A percentile compares a stretch with the other conserved stretches of the same genome.
Conservation (phyloP, 2,113 vertebrate genomes). For the Lonchura striata region DNA sequence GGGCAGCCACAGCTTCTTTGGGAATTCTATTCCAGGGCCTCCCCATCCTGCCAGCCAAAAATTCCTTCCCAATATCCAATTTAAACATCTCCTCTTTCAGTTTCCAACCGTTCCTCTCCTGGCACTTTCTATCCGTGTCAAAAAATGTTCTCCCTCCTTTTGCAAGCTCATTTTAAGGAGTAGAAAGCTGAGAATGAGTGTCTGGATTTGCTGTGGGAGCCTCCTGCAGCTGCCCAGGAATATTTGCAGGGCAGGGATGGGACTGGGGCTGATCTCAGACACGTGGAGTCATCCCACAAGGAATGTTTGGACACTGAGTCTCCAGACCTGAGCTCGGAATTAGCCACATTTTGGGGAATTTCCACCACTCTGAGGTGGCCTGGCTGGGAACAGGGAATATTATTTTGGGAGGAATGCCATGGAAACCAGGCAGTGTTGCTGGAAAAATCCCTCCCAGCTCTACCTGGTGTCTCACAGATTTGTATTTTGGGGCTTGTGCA, state of each 20-base stretch:
- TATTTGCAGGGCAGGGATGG: background rate
- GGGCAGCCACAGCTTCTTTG: background rate
- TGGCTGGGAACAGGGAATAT: background rate
- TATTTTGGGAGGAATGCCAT: background rate
- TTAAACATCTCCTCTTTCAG: background rate
- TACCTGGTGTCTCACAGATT: background rate
- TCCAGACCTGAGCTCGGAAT: background rate
- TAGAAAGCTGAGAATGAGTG: background rate
- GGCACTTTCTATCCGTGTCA: fast-evolving
- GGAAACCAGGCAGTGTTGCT: background rate
- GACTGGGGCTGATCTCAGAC: fast-evolving
- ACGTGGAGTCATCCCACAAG: background rate
- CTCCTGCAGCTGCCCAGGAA: background rate
- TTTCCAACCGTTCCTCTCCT: fast-evolving
- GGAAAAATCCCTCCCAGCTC: background rate
- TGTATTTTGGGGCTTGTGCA: background rate
- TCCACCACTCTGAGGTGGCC: background rate
- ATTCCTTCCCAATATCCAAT: background rate
- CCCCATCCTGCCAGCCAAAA: background rate
- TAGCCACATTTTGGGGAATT: background rate
- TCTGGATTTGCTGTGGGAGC: background rate
- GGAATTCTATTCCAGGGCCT: background rate
- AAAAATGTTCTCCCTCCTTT: background rate
- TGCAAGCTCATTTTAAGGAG: background rate
- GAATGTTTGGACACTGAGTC: background rate